phyloP scores from a whole-genome alignment of 1,140 invertebrate species.

The Holcopasites calliopsidis region DNA sequence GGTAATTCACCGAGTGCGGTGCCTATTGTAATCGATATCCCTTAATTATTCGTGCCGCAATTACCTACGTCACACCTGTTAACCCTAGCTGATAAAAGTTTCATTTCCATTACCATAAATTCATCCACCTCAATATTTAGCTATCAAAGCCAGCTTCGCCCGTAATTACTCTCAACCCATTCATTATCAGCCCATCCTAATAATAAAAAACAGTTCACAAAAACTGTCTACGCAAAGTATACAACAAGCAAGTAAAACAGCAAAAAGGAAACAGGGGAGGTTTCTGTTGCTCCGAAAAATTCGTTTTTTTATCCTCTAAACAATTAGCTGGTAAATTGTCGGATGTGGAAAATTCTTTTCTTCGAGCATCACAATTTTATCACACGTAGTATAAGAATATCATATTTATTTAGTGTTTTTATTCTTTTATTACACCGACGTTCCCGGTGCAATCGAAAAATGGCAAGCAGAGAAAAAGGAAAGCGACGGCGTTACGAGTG shows the following conservation, averaged over 20 bases:
- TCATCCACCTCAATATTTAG: constrained; percentile 8
- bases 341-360: too few species aligned
- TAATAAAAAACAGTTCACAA: too few species aligned
- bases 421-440: neutral
- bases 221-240: too few species aligned
- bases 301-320: too few species aligned
- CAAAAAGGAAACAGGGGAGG: too few species aligned
- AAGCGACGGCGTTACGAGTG: neutral
- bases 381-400: neutral
- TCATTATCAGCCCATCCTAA: too few species aligned
- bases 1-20: neutral
- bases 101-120: constrained; percentile 40
- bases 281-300: too few species aligned
- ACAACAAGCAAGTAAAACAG: too few species aligned
- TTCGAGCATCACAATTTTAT: neutral
- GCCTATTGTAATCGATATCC: neutral
- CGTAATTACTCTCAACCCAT: too few species aligned
- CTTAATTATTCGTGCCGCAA: constrained; percentile 40
- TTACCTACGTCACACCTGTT: neutral
- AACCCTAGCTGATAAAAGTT: constrained; percentile 44
- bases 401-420: neutral
- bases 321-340: too few species aligned
- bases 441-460: neutral
- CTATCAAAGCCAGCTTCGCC: too few species aligned
- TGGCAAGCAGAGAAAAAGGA: constrained; percentile 8